Conservation (phyloP, 2,113 vertebrate genomes). For the Archocentrus centrarchus region DNA sequence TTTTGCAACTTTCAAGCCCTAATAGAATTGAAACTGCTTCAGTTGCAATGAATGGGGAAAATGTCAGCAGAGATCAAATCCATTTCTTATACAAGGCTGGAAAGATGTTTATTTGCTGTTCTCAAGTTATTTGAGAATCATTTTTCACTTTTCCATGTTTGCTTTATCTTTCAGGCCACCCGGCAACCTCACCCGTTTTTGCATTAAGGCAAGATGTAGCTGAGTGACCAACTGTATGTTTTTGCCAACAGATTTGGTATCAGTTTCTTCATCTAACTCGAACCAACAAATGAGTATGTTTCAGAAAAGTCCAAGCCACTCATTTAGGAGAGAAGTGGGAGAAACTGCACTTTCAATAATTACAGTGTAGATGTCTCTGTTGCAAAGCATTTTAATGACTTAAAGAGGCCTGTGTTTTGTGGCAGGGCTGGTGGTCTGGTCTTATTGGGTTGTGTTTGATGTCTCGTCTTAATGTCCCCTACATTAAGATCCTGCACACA, state of each 20-base stretch:
- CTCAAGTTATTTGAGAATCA: background rate
- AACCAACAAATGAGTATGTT: background rate
- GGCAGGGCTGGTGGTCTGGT: slow-evolving; percentile 41
- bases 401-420: slow-evolving; percentile 51
- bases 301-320: background rate
- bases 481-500: slow-evolving; percentile 52
- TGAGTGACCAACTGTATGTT: background rate
- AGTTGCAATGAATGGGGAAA: background rate
- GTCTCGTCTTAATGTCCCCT: slow-evolving; percentile 70
- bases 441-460: slow-evolving; percentile 71
- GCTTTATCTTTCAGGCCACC: background rate
- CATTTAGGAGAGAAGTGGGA: background rate
- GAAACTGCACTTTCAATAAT: slow-evolving; percentile 17
- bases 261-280: background rate
- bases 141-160: background rate
- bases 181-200: background rate
- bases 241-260: background rate
- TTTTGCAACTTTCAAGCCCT: background rate
- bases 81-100: background rate
- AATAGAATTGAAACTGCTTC: background rate
- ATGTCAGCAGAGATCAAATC: background rate
- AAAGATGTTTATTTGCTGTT: background rate
- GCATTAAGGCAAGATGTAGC: background rate
- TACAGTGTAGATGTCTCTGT: background rate
- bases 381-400: slow-evolving; percentile 62